phyloP scores from a whole-genome alignment of 2,888 invertebrate species.

The Eupeodes luniger region DNA sequence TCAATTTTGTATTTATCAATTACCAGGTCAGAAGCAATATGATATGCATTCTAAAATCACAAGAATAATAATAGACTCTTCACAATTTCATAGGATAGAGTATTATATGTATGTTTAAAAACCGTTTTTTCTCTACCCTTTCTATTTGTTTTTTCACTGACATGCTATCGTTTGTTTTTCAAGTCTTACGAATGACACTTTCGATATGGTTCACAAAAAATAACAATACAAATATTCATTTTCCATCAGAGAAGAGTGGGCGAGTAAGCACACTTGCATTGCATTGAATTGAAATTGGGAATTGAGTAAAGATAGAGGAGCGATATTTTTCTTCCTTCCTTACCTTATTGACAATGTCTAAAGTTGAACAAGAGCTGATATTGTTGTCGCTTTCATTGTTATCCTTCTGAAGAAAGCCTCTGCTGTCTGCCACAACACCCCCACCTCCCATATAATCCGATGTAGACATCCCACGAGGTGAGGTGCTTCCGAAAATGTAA shows the following conservation, averaged over 20 bases:
- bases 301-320: not conserved
- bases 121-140: not conserved
- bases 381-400: slow-evolving; percentile 83
- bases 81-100: too few species aligned
- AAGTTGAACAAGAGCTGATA: slow-evolving; percentile 83
- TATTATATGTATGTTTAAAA: too few species aligned
- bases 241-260: slow-evolving; percentile 1
- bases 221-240: not conserved
- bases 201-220: slow-evolving; percentile 28
- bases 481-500: slow-evolving; percentile 82
- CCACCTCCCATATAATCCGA: slow-evolving; percentile 59
- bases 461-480: slow-evolving; percentile 78
- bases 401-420: slow-evolving; percentile 80
- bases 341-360: slow-evolving; percentile 84
- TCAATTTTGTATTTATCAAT: too few species aligned
- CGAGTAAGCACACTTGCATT: not conserved
- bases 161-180: not conserved
- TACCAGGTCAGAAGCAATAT: too few species aligned
- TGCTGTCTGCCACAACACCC: slow-evolving; percentile 38
- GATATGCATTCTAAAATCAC: too few species aligned
- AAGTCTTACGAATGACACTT: not conserved
- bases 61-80: too few species aligned
- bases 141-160: not conserved
- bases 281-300: not conserved
- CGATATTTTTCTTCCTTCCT: slow-evolving; percentile 74